Conservation (phyloP, 2,888 invertebrate species). For the Dinocampus coccinellae region DNA sequence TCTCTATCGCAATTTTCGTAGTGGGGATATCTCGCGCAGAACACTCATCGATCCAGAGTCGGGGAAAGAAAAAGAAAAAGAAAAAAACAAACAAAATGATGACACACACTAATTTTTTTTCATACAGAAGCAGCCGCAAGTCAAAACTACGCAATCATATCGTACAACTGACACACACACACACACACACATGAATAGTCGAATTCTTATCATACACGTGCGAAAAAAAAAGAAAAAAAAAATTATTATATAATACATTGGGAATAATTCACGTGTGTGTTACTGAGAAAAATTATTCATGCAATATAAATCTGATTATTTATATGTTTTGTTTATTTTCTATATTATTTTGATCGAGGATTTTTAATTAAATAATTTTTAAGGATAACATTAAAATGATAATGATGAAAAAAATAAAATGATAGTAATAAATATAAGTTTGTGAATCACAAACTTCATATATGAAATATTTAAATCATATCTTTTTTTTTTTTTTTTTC, state of each 20-base stretch:
- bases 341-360: not conserved
- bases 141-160: too few species aligned
- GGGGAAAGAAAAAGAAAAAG: too few species aligned
- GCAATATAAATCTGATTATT: too few species aligned
- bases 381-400: not conserved
- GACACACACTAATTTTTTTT: not conserved
- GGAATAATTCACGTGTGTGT: not conserved
- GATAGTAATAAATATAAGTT: too few species aligned
- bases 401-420: not conserved
- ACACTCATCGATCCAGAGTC: constrained; percentile 15
- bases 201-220: too few species aligned
- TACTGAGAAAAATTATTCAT: too few species aligned
- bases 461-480: not conserved
- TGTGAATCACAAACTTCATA: too few species aligned
- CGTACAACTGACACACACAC: too few species aligned
- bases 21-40: not conserved
- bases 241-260: not conserved
- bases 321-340: too few species aligned
- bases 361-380: not conserved
- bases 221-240: not conserved
- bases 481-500: not conserved
- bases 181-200: not conserved
- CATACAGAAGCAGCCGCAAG: not conserved
- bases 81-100: not conserved
- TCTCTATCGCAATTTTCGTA: too few species aligned